Base-by-base conservation (phyloP, 1,140 invertebrate genomes). In the Chymomyza costata region DNA sequence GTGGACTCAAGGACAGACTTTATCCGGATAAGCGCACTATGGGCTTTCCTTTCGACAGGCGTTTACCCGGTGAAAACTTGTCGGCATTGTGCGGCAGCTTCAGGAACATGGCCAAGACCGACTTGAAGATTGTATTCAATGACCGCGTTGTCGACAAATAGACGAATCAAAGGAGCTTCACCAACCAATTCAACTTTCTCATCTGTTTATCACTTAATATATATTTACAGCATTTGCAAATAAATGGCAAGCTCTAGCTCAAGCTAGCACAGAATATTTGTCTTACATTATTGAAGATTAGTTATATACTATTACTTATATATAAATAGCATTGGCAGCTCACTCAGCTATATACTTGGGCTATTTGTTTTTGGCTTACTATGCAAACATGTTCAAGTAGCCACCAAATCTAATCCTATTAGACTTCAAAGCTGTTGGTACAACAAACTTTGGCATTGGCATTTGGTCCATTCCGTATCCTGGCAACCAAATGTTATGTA, bases 41-140 rank as follows among this genome's bases (percentile, higher is more conserved):
- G 91, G 92, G 91, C 41, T 93, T 87, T 83, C 91, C 92, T 17
- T 92, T 92, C 86, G 91, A 93, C 83, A 86, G 91, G 15, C 87
- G 88, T 1, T 81, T 74, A 58, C 87, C 86, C 16, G 90, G 88
- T 10, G 83, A 86, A 18, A 90, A 86, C 37, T 84, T 92, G 18
- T 85, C 86, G 14, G 88, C 91, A 63, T 89, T 93, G 59, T 73
- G 57, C 10, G 49, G 18, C 3, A 73, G 87, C 10, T 85, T 86
- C n/a, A 68, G 86, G 2, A 90, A 90, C 65, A 90, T 90, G 89
- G 82, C 82, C 17, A 85, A 87, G n/a, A 85, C 86, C 28, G 88
- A 89, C 48, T 76, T 90, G 28, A 86, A 81, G 16, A 88, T 90
- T 50, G 66, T 49, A n/a, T 84, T 73, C 62, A 76, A 61, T 13